Evolutionary conservation across 92 coral and sea anemone species (phyloP), one percentile per base, ranked within the genome.

Genomic region (Bergia sp.): DNA sequence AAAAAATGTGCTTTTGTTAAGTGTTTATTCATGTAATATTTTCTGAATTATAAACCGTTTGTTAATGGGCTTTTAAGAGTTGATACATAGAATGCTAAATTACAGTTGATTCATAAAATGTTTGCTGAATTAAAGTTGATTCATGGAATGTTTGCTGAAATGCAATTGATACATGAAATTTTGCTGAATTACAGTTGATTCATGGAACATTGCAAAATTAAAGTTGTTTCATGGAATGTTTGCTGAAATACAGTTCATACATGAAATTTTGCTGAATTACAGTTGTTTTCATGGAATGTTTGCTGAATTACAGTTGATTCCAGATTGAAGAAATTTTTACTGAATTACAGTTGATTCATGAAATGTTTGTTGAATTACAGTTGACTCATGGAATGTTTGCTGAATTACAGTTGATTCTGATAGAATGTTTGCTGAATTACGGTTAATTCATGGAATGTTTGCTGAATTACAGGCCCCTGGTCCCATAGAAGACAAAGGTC

Each of bases 391-490:
- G 45, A 8, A 76, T 29, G 38, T 80, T 87, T n/a, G 21, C 39
- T 29, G 38, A 23, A 29, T 20, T 67, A 18, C 89, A 91, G 93
- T 29, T 29, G 29, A 29, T 29, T 29, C 29, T 29, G 29, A 29
- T 29, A 29, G 29, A 29, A 29, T 8, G 4, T 4, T 47, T 47
- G 9, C 39, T 64, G 29, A 29, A 29, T 23, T 41, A 42, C 43
- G 2, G 20, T 36, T 21, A 42, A 29, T 2, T 36, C 45, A 37
- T 0, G 1, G 45, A 8, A 76, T 37, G 36, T 82, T 88, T 29
- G 36, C 36, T 37, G 37, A 37, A 20, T n/a, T 72, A 11, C 88
- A 91, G 94, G 76, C 73, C 92, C 94, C 66, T 91, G 94, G 94
- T 74, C 61, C 16, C 89, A 65, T 23, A 18, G 72, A 58, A 77